phyloP scores from a whole-genome alignment of 2,888 invertebrate genomes.

The Eristalis arbustorum region DNA sequence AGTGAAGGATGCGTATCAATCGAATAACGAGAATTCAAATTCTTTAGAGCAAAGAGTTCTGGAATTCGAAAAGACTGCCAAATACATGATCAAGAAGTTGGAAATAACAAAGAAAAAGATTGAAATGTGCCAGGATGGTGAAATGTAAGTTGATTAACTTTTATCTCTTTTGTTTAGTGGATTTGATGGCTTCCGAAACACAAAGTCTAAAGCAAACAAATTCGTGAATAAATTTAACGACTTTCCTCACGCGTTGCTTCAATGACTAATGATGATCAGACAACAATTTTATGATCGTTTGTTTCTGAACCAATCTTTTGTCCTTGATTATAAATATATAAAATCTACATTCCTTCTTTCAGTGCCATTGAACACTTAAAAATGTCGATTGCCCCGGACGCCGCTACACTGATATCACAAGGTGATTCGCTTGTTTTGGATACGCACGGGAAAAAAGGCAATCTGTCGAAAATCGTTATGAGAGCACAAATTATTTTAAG shows the following conservation, averaged over 20 bases:
- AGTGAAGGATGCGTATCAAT: constrained; percentile 75
- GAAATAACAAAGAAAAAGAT: constrained; percentile 78
- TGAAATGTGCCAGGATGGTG: constrained; percentile 76
- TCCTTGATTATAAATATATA: background rate
- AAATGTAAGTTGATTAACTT: constrained; percentile 73
- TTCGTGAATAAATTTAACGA: background rate
- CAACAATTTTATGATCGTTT: no score
- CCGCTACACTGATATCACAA: constrained; percentile 88
- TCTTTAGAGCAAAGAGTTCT: constrained; percentile 78
- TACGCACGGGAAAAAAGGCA: constrained; percentile 82
- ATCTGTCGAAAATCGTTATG: constrained; percentile 79
- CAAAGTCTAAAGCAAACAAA: no score
- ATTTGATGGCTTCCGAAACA: background rate
- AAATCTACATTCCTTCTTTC: background rate
- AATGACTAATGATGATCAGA: background rate
- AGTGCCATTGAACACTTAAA: constrained; percentile 78
- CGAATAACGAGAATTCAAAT: constrained; percentile 71
- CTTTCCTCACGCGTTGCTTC: background rate
- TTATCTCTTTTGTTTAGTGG: background rate
- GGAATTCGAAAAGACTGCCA: constrained; percentile 78
- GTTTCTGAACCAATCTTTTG: background rate
- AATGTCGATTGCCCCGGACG: constrained; percentile 85
- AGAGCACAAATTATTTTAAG: constrained; percentile 78
- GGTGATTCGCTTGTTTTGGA: constrained; percentile 88
- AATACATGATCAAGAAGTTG: constrained; percentile 79